A percentile compares a stretch with the other conserved stretches of the same genome.
Conservation (phyloP, 2,888 invertebrate genomes). For the Chloroclysta siterata region DNA sequence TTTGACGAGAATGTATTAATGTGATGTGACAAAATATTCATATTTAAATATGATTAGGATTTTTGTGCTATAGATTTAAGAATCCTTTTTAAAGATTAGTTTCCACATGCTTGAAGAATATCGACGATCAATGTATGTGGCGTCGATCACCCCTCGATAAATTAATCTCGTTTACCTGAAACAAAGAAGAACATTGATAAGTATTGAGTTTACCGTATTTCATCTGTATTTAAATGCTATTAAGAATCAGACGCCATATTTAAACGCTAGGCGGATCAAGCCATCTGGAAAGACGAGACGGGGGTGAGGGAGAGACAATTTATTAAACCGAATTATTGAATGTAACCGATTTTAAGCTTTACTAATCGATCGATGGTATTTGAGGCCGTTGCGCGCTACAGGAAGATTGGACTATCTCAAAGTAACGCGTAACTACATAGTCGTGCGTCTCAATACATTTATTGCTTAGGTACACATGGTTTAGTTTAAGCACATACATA, state of each 20-base stretch:
- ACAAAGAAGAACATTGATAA: slow-evolving; percentile 48
- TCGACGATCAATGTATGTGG: neutral
- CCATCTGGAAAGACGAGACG: slow-evolving; percentile 70
- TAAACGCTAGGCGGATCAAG: slow-evolving; percentile 61
- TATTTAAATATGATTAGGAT: no score
- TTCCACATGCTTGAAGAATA: no score
- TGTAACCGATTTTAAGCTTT: slow-evolving; percentile 41
- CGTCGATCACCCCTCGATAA: neutral
- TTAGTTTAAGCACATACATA: no score
- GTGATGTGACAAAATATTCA: no score
- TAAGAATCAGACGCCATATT: slow-evolving; percentile 59
- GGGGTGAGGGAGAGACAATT: slow-evolving; percentile 56
- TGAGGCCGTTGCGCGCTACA: neutral
- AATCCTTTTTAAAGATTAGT: no score
- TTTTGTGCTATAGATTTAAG: no score
- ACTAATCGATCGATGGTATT: slow-evolving; percentile 28
- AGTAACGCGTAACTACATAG: no score
- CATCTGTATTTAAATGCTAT: slow-evolving; percentile 45
- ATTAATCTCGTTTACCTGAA: slow-evolving; percentile 57
- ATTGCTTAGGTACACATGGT: no score
- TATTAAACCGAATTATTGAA: slow-evolving; percentile 62
- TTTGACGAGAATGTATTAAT: no score
- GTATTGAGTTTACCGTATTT: slow-evolving; percentile 28
- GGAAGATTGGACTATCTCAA: no score
- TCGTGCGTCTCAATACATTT: no score